Evolutionary conservation across 2,113 vertebrate genomes (phyloP), one percentile per base, ranked within the genome.

Genomic region (Neolamprologus brichardi): DNA sequence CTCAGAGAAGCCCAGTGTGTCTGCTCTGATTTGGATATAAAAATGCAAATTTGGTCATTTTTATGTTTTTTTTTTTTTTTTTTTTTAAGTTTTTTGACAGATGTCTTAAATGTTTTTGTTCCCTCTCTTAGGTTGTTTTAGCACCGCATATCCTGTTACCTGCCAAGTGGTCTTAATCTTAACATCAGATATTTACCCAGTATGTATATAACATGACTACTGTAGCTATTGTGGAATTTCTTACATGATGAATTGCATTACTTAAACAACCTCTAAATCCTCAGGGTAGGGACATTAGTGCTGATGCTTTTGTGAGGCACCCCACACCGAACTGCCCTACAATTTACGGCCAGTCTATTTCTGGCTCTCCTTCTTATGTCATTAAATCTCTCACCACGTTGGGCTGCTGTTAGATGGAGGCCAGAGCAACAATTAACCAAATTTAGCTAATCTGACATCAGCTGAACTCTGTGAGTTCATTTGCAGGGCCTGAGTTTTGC

Each of bases 391-490:
- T 77, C 20, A 46, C 70, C 25, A 49, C 41, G 7, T 5, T 49
- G 41, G 70, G 41, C 41, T 49, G 41, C 70, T 49, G 70, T 28
- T 30, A 77, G 10, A 77, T 28, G 6, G 41, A 2, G 80, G 80
- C 83, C 81, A 75, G 58, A 86, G 82, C 41, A 64, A 81, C 80
- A 81, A 84, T 60, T 85, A 87, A 81, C 72, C 79, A 83, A 75
- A 81, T 62, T 46, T 90, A 30, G 79, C 46, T 83, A 64, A 89
- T 87, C 87, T 78, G 79, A 58, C 64, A 72, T 88, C 82, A 72
- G 79, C 54, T 37, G 75, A 84, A 87, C 39, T 83, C 23, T 6
- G 72, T 25, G 49, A 23, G 60, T 79, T 89, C 62, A 56, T 87
- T 83, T 88, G 75, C 56, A 46, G 37, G 37, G 56, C 15, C 32